Evolutionary conservation across 1,140 invertebrate genomes (phyloP), one percentile per base, ranked within the genome.

Genomic region (Sycophaga agraensis): DNA sequence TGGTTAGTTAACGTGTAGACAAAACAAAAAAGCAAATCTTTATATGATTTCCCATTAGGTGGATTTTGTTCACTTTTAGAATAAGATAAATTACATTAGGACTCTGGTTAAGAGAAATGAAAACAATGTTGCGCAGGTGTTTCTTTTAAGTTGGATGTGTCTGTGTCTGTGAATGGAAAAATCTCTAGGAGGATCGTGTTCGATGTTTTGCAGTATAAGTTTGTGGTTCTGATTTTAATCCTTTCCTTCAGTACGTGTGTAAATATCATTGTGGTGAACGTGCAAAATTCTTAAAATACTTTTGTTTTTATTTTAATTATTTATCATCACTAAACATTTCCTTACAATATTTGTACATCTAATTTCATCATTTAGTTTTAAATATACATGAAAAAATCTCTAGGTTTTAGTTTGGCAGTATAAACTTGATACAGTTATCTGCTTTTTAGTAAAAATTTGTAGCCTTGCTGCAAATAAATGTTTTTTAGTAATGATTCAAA

Each of bases 1-100:
- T 65, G 79, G 79, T 81, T 77, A 79, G 76, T 76, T 73, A 50
- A 73, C 61, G 66, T 57, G 50, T 75, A 73, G 2, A 61, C 37
- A 7, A 45, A 39, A 12, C 6, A 37, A 40, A 56, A 28, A 28
- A 62, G 14, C 39, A 16, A 54, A 45, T 72, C 66, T 61, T 70
- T 70, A 68, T 68, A 62, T 68, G 66, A 67, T 65, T 69, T 67
- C 26, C 62, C 64, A 55, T 67, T 61, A 68, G 63, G 67, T 71
- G 69, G 70, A 72, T 64, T 69, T 67, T 66, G 66, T 75, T 71
- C 68, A 67, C 68, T 73, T 73, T 68, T 68, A 73, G 67, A 67
- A 66, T 75, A 74, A 74, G 69, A 68, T 19, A 57, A 31, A 42
- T 40, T 28, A 42, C 26, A 34, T 21, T 45, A 37, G 22, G 39